Percentiles rank a stretch among this genome's conserved stretches.
These are phyloP conservation scores for Malacoctenus gilli DNA, from an alignment of 2,797 vertebrate species.

Conservation along the genomic window DNA sequence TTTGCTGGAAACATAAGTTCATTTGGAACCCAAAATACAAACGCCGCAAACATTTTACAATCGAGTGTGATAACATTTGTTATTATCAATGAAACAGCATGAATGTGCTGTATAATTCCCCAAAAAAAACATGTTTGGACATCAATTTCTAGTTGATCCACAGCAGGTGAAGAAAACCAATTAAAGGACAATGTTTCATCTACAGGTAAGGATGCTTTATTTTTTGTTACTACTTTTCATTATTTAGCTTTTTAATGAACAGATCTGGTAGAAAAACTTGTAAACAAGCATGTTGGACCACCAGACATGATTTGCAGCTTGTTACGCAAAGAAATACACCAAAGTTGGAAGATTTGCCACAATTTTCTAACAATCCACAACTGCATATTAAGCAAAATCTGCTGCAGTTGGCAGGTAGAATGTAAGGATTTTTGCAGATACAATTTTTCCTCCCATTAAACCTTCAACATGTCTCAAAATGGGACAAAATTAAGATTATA, in stretches of 20 bases:
- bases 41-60: constrained; percentile 9
- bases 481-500: too few species aligned
- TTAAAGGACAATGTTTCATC: background rate
- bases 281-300: background rate
- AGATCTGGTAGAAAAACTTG: background rate
- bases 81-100: constrained; percentile 10
- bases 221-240: background rate
- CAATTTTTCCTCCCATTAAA: too few species aligned
- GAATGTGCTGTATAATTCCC: constrained; percentile 8
- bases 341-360: too few species aligned
- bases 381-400: too few species aligned
- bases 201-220: background rate
- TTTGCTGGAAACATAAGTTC: constrained; percentile 30
- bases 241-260: background rate
- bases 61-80: background rate
- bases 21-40: constrained; percentile 9
- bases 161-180: background rate
- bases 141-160: background rate
- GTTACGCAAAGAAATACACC: background rate
- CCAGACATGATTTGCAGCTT: background rate
- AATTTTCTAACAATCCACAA: too few species aligned
- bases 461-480: too few species aligned
- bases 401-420: too few species aligned
- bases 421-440: too few species aligned
- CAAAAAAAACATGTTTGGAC: background rate